phyloP scores from a whole-genome alignment of 2,113 vertebrate genomes.

The Macheiramphus alcinus region DNA sequence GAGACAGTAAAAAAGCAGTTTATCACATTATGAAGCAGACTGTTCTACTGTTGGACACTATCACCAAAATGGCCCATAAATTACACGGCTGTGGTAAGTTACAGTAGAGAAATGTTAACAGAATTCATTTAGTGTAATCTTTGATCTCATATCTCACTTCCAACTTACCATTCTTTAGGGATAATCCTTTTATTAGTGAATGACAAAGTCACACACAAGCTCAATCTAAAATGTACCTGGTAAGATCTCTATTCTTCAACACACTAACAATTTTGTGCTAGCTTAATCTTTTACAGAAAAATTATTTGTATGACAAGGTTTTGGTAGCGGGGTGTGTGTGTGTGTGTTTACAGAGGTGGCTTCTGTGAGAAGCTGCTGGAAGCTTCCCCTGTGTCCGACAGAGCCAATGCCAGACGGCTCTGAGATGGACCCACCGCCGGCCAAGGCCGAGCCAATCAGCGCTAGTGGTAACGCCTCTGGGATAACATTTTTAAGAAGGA shows the following conservation, averaged over 20 bases:
- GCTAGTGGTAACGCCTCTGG: too few relatives aligned
- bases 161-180: neutral
- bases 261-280: neutral
- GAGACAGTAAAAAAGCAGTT: neutral
- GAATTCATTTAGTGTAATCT: neutral
- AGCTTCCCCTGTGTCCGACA: too few relatives aligned
- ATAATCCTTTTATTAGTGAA: neutral
- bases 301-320: neutral
- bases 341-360: too few relatives aligned
- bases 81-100: neutral
- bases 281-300: neutral
- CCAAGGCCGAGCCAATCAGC: too few relatives aligned
- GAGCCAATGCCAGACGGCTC: too few relatives aligned
- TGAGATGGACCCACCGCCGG: too few relatives aligned
- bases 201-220: neutral
- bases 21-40: neutral
- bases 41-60: neutral
- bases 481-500: too few relatives aligned
- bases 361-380: too few relatives aligned
- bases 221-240: neutral
- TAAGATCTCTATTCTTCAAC: neutral
- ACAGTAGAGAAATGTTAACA: neutral
- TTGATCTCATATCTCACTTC: neutral
- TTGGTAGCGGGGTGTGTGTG: too few relatives aligned
- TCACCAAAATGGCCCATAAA: neutral